Conservation (phyloP, 2,113 vertebrate genomes). For the Sander vitreus region DNA sequence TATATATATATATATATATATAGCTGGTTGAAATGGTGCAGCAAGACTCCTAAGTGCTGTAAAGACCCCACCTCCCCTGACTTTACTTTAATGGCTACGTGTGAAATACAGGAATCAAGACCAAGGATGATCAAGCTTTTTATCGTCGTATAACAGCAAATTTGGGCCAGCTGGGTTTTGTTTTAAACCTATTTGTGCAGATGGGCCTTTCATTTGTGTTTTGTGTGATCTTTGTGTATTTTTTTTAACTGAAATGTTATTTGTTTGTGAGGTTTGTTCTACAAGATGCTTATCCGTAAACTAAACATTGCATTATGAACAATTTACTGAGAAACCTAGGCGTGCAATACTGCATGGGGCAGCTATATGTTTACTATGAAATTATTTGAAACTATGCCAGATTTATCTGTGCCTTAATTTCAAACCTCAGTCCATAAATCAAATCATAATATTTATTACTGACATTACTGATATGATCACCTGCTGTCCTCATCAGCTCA, state of each 20-base stretch:
- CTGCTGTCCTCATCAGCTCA: conserved; percentile 28
- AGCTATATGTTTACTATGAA: not conserved
- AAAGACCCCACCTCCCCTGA: conserved; percentile 2
- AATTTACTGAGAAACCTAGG: not conserved
- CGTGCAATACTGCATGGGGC: not conserved
- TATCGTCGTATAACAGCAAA: not conserved
- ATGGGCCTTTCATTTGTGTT: too few species aligned
- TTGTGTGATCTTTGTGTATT: too few species aligned
- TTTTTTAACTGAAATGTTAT: not conserved
- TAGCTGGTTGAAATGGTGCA: conserved; percentile 30
- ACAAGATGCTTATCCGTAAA: not conserved
- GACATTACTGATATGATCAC: conserved; percentile 5
- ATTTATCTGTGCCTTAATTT: not conserved
- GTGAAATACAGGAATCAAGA: conserved; percentile 13
- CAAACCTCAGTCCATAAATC: not conserved
- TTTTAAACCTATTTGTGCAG: not conserved
- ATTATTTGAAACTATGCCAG: not conserved
- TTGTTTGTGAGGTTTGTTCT: not conserved
- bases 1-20: not conserved
- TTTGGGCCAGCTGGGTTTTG: not conserved
- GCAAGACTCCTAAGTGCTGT: not conserved
- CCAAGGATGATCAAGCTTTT: not conserved
- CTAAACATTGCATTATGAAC: not conserved
- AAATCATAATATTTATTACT: conserved; percentile 1
- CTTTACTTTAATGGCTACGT: not conserved